Conservation (phyloP, 2,888 invertebrate species). For the Polyommatus iphigenia region DNA sequence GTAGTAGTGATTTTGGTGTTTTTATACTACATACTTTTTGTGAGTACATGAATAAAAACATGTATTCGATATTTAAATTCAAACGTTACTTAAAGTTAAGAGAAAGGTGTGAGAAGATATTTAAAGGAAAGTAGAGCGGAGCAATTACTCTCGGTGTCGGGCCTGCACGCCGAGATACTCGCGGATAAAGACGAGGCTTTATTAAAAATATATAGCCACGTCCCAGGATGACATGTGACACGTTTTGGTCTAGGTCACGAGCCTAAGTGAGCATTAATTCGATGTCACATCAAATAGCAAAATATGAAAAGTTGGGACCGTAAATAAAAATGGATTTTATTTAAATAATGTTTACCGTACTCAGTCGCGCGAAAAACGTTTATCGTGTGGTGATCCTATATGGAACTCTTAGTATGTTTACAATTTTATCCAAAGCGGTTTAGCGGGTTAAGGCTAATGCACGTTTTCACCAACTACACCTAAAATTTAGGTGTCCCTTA, state of each 20-base stretch:
- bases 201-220: neutral
- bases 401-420: neutral
- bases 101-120: neutral
- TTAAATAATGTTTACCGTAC: neutral
- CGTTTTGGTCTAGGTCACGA: slow-evolving; percentile 2
- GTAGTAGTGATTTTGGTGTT: neutral
- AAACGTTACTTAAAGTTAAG: neutral
- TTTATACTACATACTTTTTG: neutral
- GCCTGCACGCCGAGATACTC: slow-evolving; percentile 4
- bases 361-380: neutral
- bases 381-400: neutral
- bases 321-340: neutral
- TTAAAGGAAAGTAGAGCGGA: slow-evolving; percentile 17
- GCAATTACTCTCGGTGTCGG: slow-evolving; percentile 9
- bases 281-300: neutral
- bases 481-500: no score
- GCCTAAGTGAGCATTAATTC: slow-evolving; percentile 8
- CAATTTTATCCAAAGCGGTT: neutral
- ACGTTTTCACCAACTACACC: no score
- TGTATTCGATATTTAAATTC: neutral
- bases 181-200: neutral
- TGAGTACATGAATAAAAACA: neutral
- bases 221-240: neutral
- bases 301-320: neutral
- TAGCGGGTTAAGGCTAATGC: neutral